Evolutionary conservation across 1,140 invertebrate species (phyloP), one percentile per base, ranked within the genome.

Genomic region (Drosophila nigromelanica): DNA sequence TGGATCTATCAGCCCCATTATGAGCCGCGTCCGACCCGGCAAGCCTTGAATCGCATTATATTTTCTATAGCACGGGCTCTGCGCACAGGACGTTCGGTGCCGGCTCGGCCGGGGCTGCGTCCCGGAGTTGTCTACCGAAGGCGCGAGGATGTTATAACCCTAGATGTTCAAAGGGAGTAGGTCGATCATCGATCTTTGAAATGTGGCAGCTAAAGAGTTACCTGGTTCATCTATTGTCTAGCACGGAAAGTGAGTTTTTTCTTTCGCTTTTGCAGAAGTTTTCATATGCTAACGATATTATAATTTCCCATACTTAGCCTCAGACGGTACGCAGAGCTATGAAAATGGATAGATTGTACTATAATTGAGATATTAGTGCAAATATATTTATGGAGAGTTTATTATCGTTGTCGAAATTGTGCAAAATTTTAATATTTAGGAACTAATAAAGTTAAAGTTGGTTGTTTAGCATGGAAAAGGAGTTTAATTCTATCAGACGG

Each of bases 21-120:
- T 5, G 8, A 48, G 7, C 33, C 12, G 8, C 14, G 10, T 0
- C 42, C 42, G 4, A 40, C 0, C n/a, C 43, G 67, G 2, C 30
- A 21, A 1, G n/a, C 45, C n/a, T 7, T 70, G n/a, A 55, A 63
- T 35, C 42, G 47, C n/a, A 63, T 70, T 24, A 48, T 70, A 10
- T 63, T 54, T 33, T 14, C 59, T 10, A 33, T 70, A 6, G 59
- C 59, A 2, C 48, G 59, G 1, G 51, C 50, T 3, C 2, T 70
- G 10, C 67, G 67, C 14, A 21, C 35, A 2, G 14, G 33, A 3
- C 45, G 55, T 10, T 51, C 58, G 10, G 30, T 45, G 3, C 21
- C 11, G 6, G 12, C 8, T 0, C 10, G 7, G 10, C 40, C 50
- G 4, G 59, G 51, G 6, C 11, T 3, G 10, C 50, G 35, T 24